Conservation (phyloP, 2,113 vertebrate species). For the Lepisosteus oculatus region DNA sequence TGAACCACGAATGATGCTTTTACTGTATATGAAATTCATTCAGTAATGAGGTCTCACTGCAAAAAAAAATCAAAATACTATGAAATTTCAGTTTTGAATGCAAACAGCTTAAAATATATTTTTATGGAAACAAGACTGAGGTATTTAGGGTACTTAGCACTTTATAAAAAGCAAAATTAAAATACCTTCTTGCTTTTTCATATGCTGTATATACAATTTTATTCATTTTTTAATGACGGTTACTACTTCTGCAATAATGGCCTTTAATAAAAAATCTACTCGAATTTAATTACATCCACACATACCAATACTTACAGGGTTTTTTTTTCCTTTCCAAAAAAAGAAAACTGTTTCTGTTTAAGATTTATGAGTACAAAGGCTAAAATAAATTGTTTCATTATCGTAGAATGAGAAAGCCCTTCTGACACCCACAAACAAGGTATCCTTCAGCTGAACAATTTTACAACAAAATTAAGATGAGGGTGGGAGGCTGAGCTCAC, state of each 20-base stretch:
- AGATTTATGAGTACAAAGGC: constrained; percentile 23
- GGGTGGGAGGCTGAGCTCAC: constrained; percentile 24
- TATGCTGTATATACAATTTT: constrained; percentile 10
- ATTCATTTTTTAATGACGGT: constrained; percentile 35
- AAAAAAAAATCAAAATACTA: constrained; percentile 23
- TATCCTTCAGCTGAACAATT: constrained; percentile 55
- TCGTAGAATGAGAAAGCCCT: constrained; percentile 51
- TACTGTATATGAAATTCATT: constrained; percentile 9
- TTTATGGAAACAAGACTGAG: constrained; percentile 32
- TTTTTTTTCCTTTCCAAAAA: constrained; percentile 29
- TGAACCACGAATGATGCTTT: background rate
- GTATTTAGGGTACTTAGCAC: constrained; percentile 28
- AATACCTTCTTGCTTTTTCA: constrained; percentile 14
- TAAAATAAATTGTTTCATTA: constrained; percentile 60
- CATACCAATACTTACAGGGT: constrained; percentile 32
- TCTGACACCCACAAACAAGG: constrained; percentile 52
- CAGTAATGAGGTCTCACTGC: constrained; percentile 36
- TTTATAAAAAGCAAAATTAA: constrained; percentile 39
- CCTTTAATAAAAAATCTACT: constrained; percentile 35
- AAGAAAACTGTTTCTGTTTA: constrained; percentile 36
- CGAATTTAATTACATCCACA: constrained; percentile 52
- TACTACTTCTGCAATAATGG: constrained; percentile 32
- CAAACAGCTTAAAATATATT: constrained; percentile 12
- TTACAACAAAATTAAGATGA: constrained; percentile 51
- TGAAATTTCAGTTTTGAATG: constrained; percentile 22